These are phyloP conservation scores for Sebastes paucispinis DNA, from an alignment of 2,797 vertebrate species.

Conservation along the genomic window DNA sequence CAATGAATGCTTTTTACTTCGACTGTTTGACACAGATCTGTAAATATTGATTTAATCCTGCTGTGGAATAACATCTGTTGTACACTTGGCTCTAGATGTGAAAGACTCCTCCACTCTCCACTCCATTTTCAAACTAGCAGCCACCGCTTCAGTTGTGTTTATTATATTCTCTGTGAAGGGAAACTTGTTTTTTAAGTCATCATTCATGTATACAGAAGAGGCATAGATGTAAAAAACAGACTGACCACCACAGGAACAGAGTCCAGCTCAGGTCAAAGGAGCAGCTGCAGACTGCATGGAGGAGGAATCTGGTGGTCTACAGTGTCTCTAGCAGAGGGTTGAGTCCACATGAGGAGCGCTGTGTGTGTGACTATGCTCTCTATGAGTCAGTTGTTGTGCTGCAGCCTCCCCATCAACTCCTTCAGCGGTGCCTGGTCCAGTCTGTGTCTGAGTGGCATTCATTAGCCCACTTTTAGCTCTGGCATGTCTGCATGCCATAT, in stretches of 20 bases:
- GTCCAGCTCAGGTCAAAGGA: not conserved
- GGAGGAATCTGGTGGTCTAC: not conserved
- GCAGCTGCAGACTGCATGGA: constrained; percentile 6
- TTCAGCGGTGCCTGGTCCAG: constrained; percentile 6
- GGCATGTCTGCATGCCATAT: constrained; percentile 33
- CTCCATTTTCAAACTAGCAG: not conserved
- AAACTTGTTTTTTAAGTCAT: not conserved
- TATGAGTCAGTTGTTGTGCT: constrained; percentile 17
- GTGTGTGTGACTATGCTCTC: not conserved
- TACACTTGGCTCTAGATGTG: not conserved
- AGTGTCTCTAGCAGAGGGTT: not conserved
- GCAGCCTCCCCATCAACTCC: constrained; percentile 5
- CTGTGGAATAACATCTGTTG: not conserved
- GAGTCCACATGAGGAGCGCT: not conserved
- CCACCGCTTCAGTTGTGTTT: not conserved
- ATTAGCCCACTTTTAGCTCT: constrained; percentile 38
- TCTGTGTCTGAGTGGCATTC: constrained; percentile 14
- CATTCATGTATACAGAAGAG: not conserved
- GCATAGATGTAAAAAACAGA: too few species aligned
- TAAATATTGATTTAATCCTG: constrained; percentile 13
- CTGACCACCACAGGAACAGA: not conserved
- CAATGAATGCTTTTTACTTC: constrained; percentile 11
- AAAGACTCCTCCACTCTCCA: not conserved
- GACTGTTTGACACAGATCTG: not conserved
- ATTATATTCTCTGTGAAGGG: not conserved